Evolutionary conservation across 1,140 invertebrate species (phyloP).

Genomic region (Ceratina calcarata): DNA sequence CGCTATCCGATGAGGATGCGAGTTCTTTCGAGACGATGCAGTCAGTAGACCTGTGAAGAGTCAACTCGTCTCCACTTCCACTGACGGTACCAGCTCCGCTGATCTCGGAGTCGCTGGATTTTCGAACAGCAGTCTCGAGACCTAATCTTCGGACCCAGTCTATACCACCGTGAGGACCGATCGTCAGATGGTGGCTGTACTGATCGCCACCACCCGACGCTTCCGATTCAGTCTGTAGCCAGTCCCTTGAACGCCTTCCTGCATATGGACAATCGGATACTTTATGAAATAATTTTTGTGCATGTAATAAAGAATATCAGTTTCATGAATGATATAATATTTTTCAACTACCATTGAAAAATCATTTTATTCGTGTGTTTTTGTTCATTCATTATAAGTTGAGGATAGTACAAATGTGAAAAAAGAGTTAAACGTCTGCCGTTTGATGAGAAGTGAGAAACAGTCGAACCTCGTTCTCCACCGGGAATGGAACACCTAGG

Average conservation of each 20-base stretch:
- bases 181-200: conserved; percentile 82
- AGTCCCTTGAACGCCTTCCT: conserved; percentile 76
- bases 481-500: conserved; percentile 77
- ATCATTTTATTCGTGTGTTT: too few relatives aligned
- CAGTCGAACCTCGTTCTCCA: conserved; percentile 72
- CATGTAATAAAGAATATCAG: background rate
- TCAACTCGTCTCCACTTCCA: conserved; percentile 78
- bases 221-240: conserved; percentile 73
- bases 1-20: conserved; percentile 83
- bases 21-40: conserved; percentile 84
- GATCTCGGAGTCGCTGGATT: conserved; percentile 80
- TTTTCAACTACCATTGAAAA: background rate
- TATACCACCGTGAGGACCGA: conserved; percentile 83
- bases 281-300: too few relatives aligned
- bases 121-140: conserved; percentile 73
- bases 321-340: background rate
- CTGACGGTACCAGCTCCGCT: conserved; percentile 74
- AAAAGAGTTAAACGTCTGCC: too few relatives aligned
- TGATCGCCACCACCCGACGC: conserved; percentile 73
- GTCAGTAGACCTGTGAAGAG: conserved; percentile 85
- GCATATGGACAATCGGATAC: conserved; percentile 29
- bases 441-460: background rate
- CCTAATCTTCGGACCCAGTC: conserved; percentile 84
- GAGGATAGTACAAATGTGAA: too few relatives aligned
- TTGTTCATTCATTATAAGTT: background rate